A percentile compares a stretch with the other conserved stretches of the same genome.
These are phyloP conservation scores for Platycheirus albimanus DNA, from an alignment of 2,888 invertebrate species.

Conservation along the genomic window DNA sequence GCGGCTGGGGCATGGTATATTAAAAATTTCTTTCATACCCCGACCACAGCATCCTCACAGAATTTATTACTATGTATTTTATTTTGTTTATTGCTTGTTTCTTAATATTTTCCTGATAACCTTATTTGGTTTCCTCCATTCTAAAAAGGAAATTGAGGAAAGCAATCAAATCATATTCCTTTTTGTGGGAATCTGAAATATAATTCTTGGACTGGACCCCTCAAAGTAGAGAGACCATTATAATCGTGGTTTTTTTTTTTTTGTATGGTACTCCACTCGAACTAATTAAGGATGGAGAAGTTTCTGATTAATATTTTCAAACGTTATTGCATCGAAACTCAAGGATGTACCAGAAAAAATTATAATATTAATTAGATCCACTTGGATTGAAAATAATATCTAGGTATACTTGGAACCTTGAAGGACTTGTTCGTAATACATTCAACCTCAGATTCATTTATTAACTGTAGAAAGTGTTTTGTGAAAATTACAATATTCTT, in stretches of 20 bases:
- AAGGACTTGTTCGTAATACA: no score
- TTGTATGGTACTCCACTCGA: constrained; percentile 10
- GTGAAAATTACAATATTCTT: no score
- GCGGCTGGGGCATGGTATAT: constrained; percentile 34
- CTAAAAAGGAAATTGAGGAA: constrained; percentile 30
- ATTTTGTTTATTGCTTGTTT: constrained; percentile 31
- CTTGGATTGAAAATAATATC: no score
- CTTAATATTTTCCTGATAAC: constrained; percentile 35
- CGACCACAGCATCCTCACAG: no score
- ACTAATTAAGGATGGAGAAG: constrained; percentile 39
- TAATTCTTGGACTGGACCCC: constrained; percentile 29
- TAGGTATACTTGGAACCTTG: no score
- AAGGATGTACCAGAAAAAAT: not conserved
- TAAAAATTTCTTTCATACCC: no score
- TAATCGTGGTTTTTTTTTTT: not conserved
- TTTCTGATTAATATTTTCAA: constrained; percentile 23
- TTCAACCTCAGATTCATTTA: no score
- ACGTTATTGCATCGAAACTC: not conserved
- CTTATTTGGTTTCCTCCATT: constrained; percentile 33
- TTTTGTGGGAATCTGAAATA: constrained; percentile 33
- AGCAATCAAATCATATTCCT: constrained; percentile 32
- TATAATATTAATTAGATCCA: not conserved
- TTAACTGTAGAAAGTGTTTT: no score
- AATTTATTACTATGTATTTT: constrained; percentile 58
- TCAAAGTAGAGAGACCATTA: not conserved